phyloP scores from a whole-genome alignment of 2,797 vertebrate species.

The Sitta carolinensis region DNA sequence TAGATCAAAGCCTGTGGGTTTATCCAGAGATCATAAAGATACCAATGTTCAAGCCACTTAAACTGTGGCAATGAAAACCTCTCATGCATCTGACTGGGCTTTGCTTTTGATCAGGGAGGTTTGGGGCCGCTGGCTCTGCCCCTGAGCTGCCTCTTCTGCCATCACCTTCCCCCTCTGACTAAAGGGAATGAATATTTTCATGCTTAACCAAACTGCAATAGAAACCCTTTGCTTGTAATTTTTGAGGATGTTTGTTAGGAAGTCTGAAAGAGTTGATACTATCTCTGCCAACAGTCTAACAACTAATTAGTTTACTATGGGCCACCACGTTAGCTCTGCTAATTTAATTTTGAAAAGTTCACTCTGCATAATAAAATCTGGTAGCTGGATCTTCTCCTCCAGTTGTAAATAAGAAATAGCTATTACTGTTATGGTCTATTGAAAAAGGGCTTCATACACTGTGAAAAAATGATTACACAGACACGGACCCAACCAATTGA shows the following conservation, averaged over 20 bases:
- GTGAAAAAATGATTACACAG: slow-evolving; percentile 50
- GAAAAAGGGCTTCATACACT: slow-evolving; percentile 26
- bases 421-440: slow-evolving; percentile 1
- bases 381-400: slow-evolving; percentile 6
- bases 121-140: not conserved
- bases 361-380: slow-evolving; percentile 11
- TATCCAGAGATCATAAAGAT: not conserved
- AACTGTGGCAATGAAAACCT: not conserved
- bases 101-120: not conserved
- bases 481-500: slow-evolving; percentile 44
- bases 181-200: not conserved
- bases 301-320: slow-evolving; percentile 23
- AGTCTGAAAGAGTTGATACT: not conserved
- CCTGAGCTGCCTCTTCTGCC: not conserved
- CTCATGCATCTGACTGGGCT: not conserved
- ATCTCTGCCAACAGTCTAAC: slow-evolving; percentile 15
- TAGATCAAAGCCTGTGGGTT: not conserved
- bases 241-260: not conserved
- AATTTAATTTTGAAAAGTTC: slow-evolving; percentile 48
- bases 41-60: not conserved
- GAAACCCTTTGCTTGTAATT: not conserved
- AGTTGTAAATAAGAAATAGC: slow-evolving; percentile 34
- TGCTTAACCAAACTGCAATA: not conserved
- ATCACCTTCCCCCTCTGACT: not conserved
- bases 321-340: not conserved